Evolutionary conservation across 2,888 invertebrate species (phyloP), one percentile per base, ranked within the genome.

Genomic region (Watsonalla cultraria): DNA sequence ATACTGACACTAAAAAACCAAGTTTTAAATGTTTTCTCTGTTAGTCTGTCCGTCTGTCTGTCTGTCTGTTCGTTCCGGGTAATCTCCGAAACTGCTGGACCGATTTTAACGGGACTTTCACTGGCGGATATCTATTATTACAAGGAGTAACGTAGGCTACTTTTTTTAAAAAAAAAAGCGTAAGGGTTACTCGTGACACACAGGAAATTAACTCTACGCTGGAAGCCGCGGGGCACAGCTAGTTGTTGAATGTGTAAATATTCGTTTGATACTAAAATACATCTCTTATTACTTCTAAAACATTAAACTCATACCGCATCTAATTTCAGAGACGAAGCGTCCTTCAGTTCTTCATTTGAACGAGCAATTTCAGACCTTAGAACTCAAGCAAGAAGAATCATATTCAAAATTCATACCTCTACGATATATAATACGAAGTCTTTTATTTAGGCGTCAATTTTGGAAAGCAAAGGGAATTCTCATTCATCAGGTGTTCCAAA

Each of bases 401-500:
- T 37, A 42, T 33, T 39, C 15, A 14, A 49, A 49, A 35, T 49
- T 14, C 5, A 14, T 9, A 5, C 15, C 8, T 37, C 13, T 13
- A 39, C n/a, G n/a, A n/a, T n/a, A n/a, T n/a, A n/a, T n/a, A n/a
- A 6, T 14, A 37, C 37, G 15, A 14, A 15, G 9, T 13, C 39
- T 49, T 37, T 9, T 15, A 37, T 39, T 48, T 49, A 7, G 37
- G 39, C 7, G 35, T 7, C 6, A 35, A 39, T 39, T 37, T 11
- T 14, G 37, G 15, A 49, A 49, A 39, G 37, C 37, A 39, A 49
- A 39, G 39, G 49, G 39, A 37, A 49, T 39, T 49, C 49, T 37
- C 37, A 39, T 49, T 49, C 49, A 49, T 49, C 49, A 49, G 49
- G 49, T 49, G 13, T 13, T 37, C 15, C 9, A 37, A 49, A 49